A percentile compares a stretch with the other conserved stretches of the same genome.
Conservation (phyloP, 2,113 vertebrate genomes). For the Tyrannus savana region DNA sequence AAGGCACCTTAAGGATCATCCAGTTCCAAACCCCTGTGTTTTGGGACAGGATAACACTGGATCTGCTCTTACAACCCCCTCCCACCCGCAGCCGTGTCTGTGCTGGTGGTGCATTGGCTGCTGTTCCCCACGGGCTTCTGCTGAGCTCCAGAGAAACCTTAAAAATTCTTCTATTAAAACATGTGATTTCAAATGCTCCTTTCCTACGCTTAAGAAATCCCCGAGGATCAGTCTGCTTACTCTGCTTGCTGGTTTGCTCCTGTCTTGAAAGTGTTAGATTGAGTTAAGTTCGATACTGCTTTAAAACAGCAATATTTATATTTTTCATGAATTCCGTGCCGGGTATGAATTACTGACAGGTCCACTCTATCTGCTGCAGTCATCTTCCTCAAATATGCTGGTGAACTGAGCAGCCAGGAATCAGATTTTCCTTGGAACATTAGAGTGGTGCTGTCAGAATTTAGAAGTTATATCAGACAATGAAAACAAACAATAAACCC, state of each 20-base stretch:
- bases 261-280: neutral
- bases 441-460: neutral
- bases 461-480: conserved; percentile 6
- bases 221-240: neutral
- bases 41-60: neutral
- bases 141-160: neutral
- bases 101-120: neutral
- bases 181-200: neutral
- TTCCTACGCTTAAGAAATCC: neutral
- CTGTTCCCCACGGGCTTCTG: neutral
- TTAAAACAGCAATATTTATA: conserved; percentile 4
- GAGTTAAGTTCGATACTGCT: neutral
- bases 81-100: accelerated
- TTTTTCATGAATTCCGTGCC: neutral
- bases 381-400: neutral
- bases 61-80: accelerated
- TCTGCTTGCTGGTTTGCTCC: neutral
- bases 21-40: neutral
- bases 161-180: neutral
- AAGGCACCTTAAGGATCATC: neutral
- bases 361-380: conserved; percentile 29
- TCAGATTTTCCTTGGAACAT: conserved; percentile 19
- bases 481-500: conserved; percentile 7
- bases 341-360: conserved; percentile 19
- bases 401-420: neutral